A percentile compares a stretch with the other conserved stretches of the same genome.
phyloP scores from a whole-genome alignment of 2,113 vertebrate species.

The Cyrtonyx montezumae region DNA sequence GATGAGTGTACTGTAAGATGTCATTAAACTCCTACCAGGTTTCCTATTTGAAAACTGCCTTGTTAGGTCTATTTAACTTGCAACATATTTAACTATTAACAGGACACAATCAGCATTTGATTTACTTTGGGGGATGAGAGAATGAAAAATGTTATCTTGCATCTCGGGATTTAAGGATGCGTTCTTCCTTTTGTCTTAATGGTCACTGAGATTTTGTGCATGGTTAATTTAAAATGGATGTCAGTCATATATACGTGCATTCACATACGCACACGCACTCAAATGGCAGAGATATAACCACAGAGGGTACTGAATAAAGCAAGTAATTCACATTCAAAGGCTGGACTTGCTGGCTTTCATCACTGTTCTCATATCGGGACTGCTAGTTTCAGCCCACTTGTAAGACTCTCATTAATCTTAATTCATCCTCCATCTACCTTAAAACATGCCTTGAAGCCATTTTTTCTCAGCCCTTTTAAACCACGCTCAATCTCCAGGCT shows the following conservation, averaged over 20 bases:
- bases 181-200: background rate
- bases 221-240: background rate
- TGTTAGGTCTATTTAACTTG: slow-evolving; percentile 47
- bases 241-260: background rate
- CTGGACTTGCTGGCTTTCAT: slow-evolving; percentile 55
- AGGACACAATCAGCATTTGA: background rate
- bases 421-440: slow-evolving; percentile 67
- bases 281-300: background rate
- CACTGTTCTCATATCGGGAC: slow-evolving; percentile 42
- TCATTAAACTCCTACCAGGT: slow-evolving; percentile 48
- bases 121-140: background rate
- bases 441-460: slow-evolving; percentile 58
- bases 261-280: background rate
- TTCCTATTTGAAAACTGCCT: slow-evolving; percentile 46
- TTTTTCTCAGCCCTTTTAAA: slow-evolving; percentile 62
- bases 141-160: background rate
- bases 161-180: background rate
- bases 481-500: slow-evolving; percentile 45
- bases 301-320: slow-evolving; percentile 1
- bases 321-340: slow-evolving; percentile 58
- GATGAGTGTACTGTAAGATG: slow-evolving; percentile 43
- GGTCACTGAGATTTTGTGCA: background rate
- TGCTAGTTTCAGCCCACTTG: slow-evolving; percentile 52
- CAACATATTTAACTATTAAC: slow-evolving; percentile 27
- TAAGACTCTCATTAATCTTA: slow-evolving; percentile 72